Evolutionary conservation across 2,113 vertebrate genomes (phyloP).

Genomic region (Rafetus swinhoei): DNA sequence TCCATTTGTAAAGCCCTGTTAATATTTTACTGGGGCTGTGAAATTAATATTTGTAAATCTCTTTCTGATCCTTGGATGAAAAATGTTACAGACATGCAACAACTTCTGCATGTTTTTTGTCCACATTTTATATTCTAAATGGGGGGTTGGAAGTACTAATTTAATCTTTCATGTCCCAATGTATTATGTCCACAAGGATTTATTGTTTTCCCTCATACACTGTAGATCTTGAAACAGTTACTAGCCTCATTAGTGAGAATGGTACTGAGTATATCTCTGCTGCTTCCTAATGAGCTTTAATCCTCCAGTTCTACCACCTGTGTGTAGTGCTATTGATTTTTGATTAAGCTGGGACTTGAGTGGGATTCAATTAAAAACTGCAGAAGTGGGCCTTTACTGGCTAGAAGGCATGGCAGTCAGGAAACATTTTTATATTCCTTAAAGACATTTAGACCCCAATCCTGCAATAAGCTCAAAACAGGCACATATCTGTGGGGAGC

Average conservation of each 20-base stretch:
- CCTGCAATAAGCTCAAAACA: background rate
- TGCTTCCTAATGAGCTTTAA: background rate
- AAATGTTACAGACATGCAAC: background rate
- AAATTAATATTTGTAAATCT: background rate
- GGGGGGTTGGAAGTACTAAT: background rate
- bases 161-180: background rate
- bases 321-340: background rate
- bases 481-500: background rate
- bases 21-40: background rate
- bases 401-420: background rate
- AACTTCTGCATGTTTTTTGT: background rate
- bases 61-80: background rate
- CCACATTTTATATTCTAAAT: background rate
- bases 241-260: background rate
- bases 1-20: background rate
- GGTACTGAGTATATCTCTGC: background rate
- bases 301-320: background rate
- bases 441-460: background rate
- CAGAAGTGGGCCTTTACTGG: background rate
- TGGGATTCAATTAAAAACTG: background rate
- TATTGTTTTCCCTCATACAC: background rate
- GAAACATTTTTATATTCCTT: background rate
- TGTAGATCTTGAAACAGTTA: background rate
- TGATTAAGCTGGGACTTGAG: background rate
- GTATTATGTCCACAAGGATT: slow-evolving; percentile 37